Percentiles rank a stretch among this genome's conserved stretches.
phyloP scores from a whole-genome alignment of 2,888 invertebrate species.

The Lepidocyrtoides sp. region DNA sequence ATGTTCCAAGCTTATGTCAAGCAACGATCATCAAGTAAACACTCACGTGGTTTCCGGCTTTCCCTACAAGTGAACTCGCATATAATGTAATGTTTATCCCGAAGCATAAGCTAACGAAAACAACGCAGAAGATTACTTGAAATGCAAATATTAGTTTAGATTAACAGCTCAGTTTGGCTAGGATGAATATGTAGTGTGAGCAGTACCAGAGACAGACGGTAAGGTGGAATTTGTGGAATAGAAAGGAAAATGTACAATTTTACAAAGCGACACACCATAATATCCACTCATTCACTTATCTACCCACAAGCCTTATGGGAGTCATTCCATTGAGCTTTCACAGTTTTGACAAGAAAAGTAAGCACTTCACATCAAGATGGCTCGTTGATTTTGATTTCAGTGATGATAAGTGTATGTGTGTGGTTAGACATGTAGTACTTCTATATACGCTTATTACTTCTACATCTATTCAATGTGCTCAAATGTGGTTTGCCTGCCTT shows the following conservation, averaged over 20 bases:
- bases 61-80: not conserved
- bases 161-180: constrained; percentile 54
- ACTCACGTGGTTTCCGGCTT: not conserved
- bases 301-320: constrained; percentile 8
- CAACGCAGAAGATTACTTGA: constrained; percentile 39
- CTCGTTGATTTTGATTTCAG: constrained; percentile 47
- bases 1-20: not conserved
- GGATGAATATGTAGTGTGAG: not conserved
- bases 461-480: not conserved
- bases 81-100: not conserved
- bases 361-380: constrained; percentile 34
- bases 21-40: constrained; percentile 5
- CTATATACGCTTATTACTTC: not conserved
- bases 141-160: constrained; percentile 74
- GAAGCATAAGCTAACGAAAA: not conserved
- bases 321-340: constrained; percentile 27
- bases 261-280: not conserved
- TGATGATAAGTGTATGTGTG: not conserved
- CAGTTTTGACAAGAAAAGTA: constrained; percentile 50
- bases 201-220: not conserved
- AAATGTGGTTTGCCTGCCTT: not conserved
- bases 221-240: not conserved
- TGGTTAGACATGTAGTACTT: not conserved
- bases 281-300: constrained; percentile 16
- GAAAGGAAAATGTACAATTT: not conserved